These are phyloP conservation scores for Aphodius granarius DNA, from an alignment of 2,888 invertebrate genomes.

Conservation along the genomic window DNA sequence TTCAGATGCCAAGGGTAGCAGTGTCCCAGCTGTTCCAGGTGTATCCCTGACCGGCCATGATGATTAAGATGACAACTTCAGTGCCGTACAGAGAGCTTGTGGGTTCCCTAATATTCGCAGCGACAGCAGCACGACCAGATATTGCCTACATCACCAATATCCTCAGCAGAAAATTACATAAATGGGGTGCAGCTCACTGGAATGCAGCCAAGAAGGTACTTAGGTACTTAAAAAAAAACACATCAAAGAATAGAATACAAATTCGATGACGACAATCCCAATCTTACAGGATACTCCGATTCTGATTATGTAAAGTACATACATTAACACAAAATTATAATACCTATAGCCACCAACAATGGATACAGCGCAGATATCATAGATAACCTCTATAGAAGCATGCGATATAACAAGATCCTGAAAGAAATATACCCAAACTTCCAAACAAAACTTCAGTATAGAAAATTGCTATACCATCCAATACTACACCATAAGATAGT, in stretches of 20 bases:
- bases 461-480: too few species aligned
- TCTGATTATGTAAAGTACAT: background rate
- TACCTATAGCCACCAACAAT: too few species aligned
- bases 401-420: too few species aligned
- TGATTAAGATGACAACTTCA: background rate
- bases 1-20: background rate
- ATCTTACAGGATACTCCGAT: background rate
- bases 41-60: background rate
- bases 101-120: background rate
- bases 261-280: background rate
- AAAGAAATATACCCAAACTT: too few species aligned
- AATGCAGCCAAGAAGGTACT: background rate
- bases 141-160: too few species aligned
- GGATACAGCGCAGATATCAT: too few species aligned
- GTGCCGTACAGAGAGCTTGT: background rate
- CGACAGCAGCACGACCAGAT: background rate
- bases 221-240: background rate
- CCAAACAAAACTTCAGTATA: too few species aligned
- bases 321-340: too few species aligned
- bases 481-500: too few species aligned
- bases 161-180: background rate
- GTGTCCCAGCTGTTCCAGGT: background rate
- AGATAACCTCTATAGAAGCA: too few species aligned
- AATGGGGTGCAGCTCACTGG: background rate
- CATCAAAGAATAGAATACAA: slow-evolving; percentile 1